Conservation (phyloP, 2,888 invertebrate genomes). For the Zeuzera pyrina region DNA sequence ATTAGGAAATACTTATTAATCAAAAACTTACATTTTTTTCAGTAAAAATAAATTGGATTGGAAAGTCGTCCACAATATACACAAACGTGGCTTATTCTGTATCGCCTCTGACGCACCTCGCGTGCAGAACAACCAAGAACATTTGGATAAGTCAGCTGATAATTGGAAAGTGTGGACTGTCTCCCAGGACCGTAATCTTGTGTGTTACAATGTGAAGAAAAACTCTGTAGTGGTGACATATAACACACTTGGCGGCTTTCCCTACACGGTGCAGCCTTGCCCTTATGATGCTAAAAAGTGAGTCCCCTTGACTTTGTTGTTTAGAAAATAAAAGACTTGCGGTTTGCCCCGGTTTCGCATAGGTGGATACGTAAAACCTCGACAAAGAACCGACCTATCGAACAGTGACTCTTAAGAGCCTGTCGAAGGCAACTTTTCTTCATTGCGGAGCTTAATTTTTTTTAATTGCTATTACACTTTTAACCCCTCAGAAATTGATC, state of each 20-base stretch:
- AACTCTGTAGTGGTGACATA: constrained; percentile 40
- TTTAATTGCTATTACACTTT: no score
- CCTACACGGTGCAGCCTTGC: constrained; percentile 76
- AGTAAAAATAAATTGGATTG: constrained; percentile 46
- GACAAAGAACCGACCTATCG: no score
- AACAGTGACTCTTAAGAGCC: no score
- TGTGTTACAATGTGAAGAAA: constrained; percentile 58
- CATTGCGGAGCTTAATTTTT: no score
- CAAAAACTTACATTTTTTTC: constrained; percentile 12
- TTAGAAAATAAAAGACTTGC: no score
- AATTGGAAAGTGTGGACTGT: constrained; percentile 70
- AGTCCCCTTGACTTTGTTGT: no score
- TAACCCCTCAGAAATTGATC: no score
- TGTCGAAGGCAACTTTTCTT: no score
- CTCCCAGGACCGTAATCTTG: constrained; percentile 74
- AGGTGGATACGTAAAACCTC: no score
- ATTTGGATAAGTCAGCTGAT: constrained; percentile 6
- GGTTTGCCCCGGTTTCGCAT: no score
- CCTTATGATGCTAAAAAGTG: constrained; percentile 80
- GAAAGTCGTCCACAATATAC: constrained; percentile 55
- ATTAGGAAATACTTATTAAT: not conserved
- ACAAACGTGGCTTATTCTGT: constrained; percentile 75
- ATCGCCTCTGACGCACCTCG: constrained; percentile 63
- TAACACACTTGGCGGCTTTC: constrained; percentile 76
- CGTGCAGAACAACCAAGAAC: constrained; percentile 22